Evolutionary conservation across 2,797 vertebrate genomes (phyloP).

Genomic region (Tauraco hartlaubi): DNA sequence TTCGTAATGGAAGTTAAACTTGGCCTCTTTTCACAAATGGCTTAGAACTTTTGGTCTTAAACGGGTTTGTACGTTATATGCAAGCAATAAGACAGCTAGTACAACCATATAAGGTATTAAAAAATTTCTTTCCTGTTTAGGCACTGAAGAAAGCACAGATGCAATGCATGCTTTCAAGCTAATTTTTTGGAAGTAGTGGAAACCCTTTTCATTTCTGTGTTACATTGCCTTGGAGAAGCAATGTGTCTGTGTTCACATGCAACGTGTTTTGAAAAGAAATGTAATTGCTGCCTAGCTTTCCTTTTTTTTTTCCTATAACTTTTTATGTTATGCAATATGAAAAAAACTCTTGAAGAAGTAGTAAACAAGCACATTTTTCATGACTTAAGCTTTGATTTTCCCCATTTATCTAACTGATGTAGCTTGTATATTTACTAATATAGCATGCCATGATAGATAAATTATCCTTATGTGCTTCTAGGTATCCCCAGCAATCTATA

Average conservation of each 20-base stretch:
- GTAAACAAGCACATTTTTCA: conserved; percentile 7
- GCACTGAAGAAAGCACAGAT: neutral
- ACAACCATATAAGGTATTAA: neutral
- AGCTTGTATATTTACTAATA: conserved; percentile 35
- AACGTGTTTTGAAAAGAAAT: neutral
- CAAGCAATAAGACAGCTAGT: neutral
- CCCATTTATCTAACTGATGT: neutral
- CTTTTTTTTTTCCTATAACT: neutral
- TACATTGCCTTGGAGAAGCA: neutral
- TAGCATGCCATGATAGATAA: conserved; percentile 10
- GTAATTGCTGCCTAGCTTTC: neutral
- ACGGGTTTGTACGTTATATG: neutral
- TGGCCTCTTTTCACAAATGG: neutral
- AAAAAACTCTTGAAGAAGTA: neutral
- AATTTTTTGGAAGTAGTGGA: neutral
- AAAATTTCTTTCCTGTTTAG: neutral
- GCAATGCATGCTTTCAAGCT: neutral
- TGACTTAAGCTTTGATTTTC: neutral
- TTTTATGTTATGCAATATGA: neutral
- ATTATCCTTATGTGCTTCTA: conserved; percentile 1
- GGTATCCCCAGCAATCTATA: conserved; percentile 32
- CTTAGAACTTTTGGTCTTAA: neutral
- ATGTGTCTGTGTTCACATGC: neutral
- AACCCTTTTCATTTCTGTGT: neutral
- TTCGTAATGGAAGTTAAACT: neutral